Evolutionary conservation across 2,113 vertebrate species (phyloP).

Genomic region (Cygnus buccinator): DNA sequence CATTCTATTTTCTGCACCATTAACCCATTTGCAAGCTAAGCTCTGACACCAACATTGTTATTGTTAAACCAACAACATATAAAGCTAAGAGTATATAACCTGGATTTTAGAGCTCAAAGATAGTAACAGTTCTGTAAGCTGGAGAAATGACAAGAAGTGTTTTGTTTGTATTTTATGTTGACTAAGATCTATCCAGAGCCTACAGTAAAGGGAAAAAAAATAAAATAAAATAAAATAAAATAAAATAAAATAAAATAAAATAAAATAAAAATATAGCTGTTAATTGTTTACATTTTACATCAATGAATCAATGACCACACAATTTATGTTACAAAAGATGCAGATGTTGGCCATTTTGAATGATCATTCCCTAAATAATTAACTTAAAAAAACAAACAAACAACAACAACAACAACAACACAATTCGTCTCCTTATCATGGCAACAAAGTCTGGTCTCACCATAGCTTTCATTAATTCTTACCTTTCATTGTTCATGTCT

Average conservation of each 20-base stretch:
- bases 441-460: not conserved
- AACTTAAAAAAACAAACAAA: not conserved
- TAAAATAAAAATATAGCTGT: not conserved
- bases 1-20: conserved; percentile 40
- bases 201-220: not conserved
- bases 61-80: not conserved
- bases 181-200: not conserved
- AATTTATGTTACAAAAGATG: not conserved
- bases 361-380: not conserved
- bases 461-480: not conserved
- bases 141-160: not conserved
- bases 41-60: not conserved
- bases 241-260: not conserved
- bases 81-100: not conserved
- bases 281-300: not conserved
- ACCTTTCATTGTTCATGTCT: not conserved
- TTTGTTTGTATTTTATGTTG: not conserved
- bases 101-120: not conserved
- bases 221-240: not conserved
- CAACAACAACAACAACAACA: too few relatives aligned
- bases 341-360: not conserved
- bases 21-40: conserved; percentile 22
- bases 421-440: not conserved
- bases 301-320: not conserved
- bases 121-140: not conserved